phyloP scores from a whole-genome alignment of 2,113 vertebrate genomes.

The Toxotes jaculatrix region DNA sequence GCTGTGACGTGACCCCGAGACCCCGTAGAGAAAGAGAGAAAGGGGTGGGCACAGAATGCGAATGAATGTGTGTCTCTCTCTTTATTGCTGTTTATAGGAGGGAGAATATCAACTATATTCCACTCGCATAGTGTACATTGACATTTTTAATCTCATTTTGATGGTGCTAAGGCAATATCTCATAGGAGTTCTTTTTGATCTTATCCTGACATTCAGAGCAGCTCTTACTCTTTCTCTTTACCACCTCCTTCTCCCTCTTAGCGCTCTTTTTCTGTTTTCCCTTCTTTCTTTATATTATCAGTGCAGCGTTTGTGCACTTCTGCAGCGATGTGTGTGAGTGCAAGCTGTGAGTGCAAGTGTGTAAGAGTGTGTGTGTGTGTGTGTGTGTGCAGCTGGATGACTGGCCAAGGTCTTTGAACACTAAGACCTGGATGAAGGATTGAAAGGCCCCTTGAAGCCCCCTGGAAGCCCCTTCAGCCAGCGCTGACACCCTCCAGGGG shows the following conservation, averaged over 20 bases:
- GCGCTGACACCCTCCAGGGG: conserved; percentile 78
- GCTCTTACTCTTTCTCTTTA: conserved; percentile 40
- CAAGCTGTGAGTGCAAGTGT: neutral
- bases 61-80: neutral
- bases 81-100: conserved; percentile 50
- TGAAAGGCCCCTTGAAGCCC: conserved; percentile 89
- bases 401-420: conserved; percentile 95
- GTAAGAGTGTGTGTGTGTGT: conserved; percentile 22
- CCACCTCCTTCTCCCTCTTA: conserved; percentile 45
- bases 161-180: conserved; percentile 64
- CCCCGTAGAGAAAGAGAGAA: conserved; percentile 18
- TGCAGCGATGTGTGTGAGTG: conserved; percentile 26
- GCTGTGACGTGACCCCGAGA: conserved; percentile 67
- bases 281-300: conserved; percentile 44
- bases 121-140: conserved; percentile 52
- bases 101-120: conserved; percentile 47
- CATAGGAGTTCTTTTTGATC: conserved; percentile 69
- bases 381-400: conserved; percentile 70
- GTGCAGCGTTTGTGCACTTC: conserved; percentile 55
- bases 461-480: conserved; percentile 85
- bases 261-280: conserved; percentile 20
- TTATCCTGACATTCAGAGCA: conserved; percentile 69
- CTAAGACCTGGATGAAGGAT: conserved; percentile 97
- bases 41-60: conserved; percentile 8
- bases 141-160: conserved; percentile 71